A percentile compares a stretch with the other conserved stretches of the same genome.
phyloP scores from a whole-genome alignment of 2,888 invertebrate species.

The Drosophila kanekoi region DNA sequence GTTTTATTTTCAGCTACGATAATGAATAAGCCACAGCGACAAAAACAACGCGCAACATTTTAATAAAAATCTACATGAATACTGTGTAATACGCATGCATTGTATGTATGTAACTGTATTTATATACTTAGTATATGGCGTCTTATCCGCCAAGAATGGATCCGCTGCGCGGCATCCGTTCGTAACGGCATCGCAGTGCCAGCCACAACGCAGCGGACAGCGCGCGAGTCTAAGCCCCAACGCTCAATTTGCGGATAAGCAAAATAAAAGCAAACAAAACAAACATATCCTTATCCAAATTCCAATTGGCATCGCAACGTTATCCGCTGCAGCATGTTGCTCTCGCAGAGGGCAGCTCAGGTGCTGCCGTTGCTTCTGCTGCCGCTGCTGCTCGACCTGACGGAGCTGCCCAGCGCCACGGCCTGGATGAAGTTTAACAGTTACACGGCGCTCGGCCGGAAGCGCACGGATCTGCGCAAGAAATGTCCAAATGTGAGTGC shows the following conservation, averaged over 20 bases:
- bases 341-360: slow-evolving; percentile 22
- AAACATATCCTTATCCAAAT: slow-evolving; percentile 2
- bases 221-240: slow-evolving; percentile 30
- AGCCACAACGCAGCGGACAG: slow-evolving; percentile 44
- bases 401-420: slow-evolving; percentile 18
- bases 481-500: slow-evolving; percentile 77
- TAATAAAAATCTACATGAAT: slow-evolving; percentile 48
- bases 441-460: slow-evolving; percentile 61
- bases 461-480: slow-evolving; percentile 75
- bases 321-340: slow-evolving; percentile 10
- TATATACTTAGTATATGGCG: slow-evolving; percentile 24
- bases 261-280: slow-evolving; percentile 1
- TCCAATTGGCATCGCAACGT: background rate
- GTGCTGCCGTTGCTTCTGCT: slow-evolving; percentile 26
- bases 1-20: slow-evolving; percentile 63
- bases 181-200: slow-evolving; percentile 54
- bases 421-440: slow-evolving; percentile 78
- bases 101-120: background rate
- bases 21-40: slow-evolving; percentile 52
- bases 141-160: slow-evolving; percentile 66
- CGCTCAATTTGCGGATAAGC: slow-evolving; percentile 32
- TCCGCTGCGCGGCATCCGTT: slow-evolving; percentile 52
- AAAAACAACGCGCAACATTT: slow-evolving; percentile 48
- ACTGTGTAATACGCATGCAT: slow-evolving; percentile 24
- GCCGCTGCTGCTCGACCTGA: slow-evolving; percentile 34